phyloP scores from a whole-genome alignment of 1,140 invertebrate species.

The Dufourea novaeangliae region DNA sequence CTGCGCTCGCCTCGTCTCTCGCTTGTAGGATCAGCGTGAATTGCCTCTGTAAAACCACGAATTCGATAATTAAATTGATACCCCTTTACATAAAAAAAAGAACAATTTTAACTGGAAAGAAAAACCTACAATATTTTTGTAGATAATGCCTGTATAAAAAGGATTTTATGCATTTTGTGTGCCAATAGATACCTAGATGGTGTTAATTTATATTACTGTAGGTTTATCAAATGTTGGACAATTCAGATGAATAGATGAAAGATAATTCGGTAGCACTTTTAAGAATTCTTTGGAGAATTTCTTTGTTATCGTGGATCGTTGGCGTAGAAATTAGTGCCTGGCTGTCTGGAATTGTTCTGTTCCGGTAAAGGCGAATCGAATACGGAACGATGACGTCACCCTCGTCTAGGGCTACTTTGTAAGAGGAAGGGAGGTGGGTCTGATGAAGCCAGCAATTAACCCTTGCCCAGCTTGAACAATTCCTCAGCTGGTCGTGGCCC shows the following conservation, averaged over 20 bases:
- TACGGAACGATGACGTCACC: conserved; percentile 63
- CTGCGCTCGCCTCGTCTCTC: conserved; percentile 88
- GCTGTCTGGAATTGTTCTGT: background rate
- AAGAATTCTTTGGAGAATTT: background rate
- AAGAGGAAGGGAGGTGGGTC: conserved; percentile 59
- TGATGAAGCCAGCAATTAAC: conserved; percentile 66
- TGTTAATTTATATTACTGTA: too few relatives aligned
- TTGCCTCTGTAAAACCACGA: conserved; percentile 88
- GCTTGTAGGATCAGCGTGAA: conserved; percentile 96
- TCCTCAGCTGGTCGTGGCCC: conserved; percentile 42
- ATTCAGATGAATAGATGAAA: too few relatives aligned
- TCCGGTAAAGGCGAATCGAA: conserved; percentile 56
- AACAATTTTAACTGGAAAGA: background rate
- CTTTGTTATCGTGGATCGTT: too few relatives aligned
- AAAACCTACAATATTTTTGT: too few relatives aligned
- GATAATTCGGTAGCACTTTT: too few relatives aligned
- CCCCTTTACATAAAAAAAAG: too few relatives aligned
- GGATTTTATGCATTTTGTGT: too few relatives aligned
- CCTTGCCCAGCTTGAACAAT: conserved; percentile 68
- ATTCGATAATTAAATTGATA: conserved; percentile 14
- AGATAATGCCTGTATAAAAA: too few relatives aligned
- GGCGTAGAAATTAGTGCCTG: background rate
- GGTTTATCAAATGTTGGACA: too few relatives aligned
- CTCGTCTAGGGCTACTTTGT: conserved; percentile 58
- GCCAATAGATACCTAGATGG: too few relatives aligned